Conservation (phyloP, 2,113 vertebrate species). For the Pangasianodon hypophthalmus region DNA sequence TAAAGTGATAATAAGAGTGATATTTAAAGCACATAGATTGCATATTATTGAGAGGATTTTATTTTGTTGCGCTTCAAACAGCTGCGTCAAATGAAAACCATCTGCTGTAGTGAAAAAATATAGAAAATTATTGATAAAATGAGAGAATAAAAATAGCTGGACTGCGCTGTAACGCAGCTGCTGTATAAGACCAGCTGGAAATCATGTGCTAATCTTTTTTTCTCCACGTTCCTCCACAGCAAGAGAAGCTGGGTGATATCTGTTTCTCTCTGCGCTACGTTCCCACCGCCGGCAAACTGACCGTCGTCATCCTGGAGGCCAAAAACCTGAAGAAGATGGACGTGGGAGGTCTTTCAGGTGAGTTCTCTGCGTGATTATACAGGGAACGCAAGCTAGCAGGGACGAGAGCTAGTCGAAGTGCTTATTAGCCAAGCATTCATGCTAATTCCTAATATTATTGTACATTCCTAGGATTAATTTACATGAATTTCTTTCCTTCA, state of each 20-base stretch:
- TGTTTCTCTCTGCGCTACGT: slow-evolving; percentile 97
- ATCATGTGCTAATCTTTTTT: background rate
- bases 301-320: slow-evolving; percentile 94
- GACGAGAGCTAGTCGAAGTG: background rate
- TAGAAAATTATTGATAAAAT: background rate
- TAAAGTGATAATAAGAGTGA: background rate
- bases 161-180: background rate
- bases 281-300: slow-evolving; percentile 96
- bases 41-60: background rate
- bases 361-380: slow-evolving; percentile 17
- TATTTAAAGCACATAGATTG: background rate
- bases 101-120: background rate
- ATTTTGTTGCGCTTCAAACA: background rate
- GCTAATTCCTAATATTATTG: background rate
- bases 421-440: background rate
- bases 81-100: background rate
- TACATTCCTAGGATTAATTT: no score
- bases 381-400: background rate
- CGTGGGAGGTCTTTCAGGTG: slow-evolving; percentile 96
- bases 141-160: background rate
- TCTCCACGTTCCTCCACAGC: slow-evolving; percentile 74
- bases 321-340: slow-evolving; percentile 99
- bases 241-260: slow-evolving; percentile 98
- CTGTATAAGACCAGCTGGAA: background rate
- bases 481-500: background rate